Evolutionary conservation across 2,113 vertebrate genomes (phyloP), one percentile per base, ranked within the genome.

Genomic region (Orthochromis malagaraziensis): DNA sequence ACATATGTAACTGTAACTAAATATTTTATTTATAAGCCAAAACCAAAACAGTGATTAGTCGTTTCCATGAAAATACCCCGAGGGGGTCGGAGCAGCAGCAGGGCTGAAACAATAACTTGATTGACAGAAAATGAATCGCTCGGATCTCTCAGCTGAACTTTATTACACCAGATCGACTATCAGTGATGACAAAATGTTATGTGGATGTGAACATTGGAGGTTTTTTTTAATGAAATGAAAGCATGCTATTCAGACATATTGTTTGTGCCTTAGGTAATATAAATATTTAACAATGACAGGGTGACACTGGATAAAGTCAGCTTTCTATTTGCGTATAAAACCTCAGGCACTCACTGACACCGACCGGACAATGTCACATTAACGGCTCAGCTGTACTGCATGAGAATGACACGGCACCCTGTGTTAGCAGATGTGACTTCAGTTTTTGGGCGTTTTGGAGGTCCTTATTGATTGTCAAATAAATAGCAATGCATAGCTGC

Each of bases 211-310:
- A 86, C 79, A 58, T 4, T n/a, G 75, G 68, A 3, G 51, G 0
- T 2, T 40, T 63, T 75, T 49, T 70, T 45, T 83, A 86, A 87
- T 70, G 51, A 90, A 88, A 87, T 54, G 6, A 82, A 84, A 73
- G 51, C 8, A 38, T 73, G 33, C 73, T 51, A 84, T 85, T 79
- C 60, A 75, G 77, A 83, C 60, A 35, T 51, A 58, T 26, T 7
- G 49, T 19, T n/a, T 84, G 13, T 29, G 88, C 90, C 84, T 13
- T 84, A 79, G 77, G 85, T 35, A 10, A 90, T 8, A 53, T 94
- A 90, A 92, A 91, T 95, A 91, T 88, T 89, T 77, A 85, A 84
- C 91, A 86, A 84, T 77, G 58, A 31, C 4, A 70, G 65, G 81
- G 58, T 70, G 79, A 58, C 45, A 31, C 7, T 17, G 12, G 12